These are phyloP conservation scores for Zoroaster sp. DNA, from an alignment of 53 echinoderm and acorn worm species.

Conservation along the genomic window DNA sequence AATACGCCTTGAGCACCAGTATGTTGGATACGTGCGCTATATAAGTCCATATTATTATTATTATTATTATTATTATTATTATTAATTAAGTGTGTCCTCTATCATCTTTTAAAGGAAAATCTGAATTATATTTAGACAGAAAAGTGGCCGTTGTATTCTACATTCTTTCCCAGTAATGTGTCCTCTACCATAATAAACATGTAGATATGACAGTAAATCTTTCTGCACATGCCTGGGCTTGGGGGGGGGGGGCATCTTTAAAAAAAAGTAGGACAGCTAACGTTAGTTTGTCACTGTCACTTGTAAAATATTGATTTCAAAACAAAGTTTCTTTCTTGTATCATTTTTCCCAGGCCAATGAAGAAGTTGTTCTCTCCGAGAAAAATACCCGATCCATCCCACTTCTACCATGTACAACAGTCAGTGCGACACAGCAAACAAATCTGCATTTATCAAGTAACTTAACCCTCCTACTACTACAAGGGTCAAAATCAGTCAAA, in stretches of 20 bases:
- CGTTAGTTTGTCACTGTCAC: background rate
- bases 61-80: too few relatives aligned
- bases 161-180: background rate
- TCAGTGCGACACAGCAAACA: background rate
- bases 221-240: too few relatives aligned
- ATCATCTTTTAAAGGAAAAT: too few relatives aligned
- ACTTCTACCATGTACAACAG: background rate
- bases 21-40: too few relatives aligned
- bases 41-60: too few relatives aligned
- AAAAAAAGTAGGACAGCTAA: too few relatives aligned
- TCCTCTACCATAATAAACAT: background rate
- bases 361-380: background rate
- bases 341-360: background rate
- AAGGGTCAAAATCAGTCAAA: background rate
- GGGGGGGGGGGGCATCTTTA: too few relatives aligned
- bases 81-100: too few relatives aligned
- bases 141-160: background rate
- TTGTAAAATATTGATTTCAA: background rate
- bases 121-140: too few relatives aligned
- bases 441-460: constrained; percentile 18
- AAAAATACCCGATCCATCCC: background rate
- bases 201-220: background rate
- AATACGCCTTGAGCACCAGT: too few relatives aligned
- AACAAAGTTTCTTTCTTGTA: background rate
- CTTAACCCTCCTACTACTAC: background rate